Conservation (phyloP, 2,888 invertebrate species). For the Eulithis testata region DNA sequence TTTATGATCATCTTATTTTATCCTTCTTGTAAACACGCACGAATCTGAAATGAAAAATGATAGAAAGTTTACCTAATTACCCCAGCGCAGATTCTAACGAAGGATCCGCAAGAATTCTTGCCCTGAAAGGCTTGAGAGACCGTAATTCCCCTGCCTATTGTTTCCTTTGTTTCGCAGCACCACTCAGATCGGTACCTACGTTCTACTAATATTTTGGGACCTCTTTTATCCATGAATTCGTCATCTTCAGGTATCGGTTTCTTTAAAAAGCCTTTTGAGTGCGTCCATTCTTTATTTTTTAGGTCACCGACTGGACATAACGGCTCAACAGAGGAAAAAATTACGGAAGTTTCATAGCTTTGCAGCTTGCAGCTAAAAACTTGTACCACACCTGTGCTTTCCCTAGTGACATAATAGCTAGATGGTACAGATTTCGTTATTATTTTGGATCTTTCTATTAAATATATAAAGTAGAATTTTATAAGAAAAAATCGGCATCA, state of each 20-base stretch:
- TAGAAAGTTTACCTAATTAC: slow-evolving; percentile 32
- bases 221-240: slow-evolving; percentile 45
- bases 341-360: slow-evolving; percentile 24
- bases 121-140: slow-evolving; percentile 59
- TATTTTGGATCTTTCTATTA: neutral
- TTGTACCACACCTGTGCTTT: neutral
- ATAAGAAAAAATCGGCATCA: neutral
- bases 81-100: slow-evolving; percentile 52
- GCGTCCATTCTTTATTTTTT: slow-evolving; percentile 40
- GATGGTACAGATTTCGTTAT: neutral
- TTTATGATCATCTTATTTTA: neutral
- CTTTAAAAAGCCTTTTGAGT: slow-evolving; percentile 43
- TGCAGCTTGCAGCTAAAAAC: slow-evolving; percentile 27
- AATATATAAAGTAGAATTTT: neutral
- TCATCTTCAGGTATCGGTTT: slow-evolving; percentile 47
- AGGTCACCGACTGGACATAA: slow-evolving; percentile 41
- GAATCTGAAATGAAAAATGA: slow-evolving; percentile 22
- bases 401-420: neutral
- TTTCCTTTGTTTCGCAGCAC: slow-evolving; percentile 61
- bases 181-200: slow-evolving; percentile 49
- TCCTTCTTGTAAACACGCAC: slow-evolving; percentile 8
- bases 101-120: slow-evolving; percentile 56
- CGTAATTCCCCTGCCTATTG: slow-evolving; percentile 65
- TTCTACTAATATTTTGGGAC: slow-evolving; percentile 49
- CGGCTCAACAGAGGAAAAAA: slow-evolving; percentile 38